Conservation (phyloP, 2,797 vertebrate species). For the Cygnus olor region DNA sequence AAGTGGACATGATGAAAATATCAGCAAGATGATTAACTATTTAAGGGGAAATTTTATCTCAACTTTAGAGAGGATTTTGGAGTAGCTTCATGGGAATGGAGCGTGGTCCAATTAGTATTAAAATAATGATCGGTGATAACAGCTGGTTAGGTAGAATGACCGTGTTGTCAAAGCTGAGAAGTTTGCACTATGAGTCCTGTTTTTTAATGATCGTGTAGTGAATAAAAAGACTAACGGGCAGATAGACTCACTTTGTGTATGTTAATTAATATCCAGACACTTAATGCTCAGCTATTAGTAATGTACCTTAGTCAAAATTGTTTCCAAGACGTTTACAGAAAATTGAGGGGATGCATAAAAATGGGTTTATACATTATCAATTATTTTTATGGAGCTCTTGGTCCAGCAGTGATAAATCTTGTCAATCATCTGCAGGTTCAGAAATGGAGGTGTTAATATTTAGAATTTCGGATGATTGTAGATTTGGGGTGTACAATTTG, state of each 20-base stretch:
- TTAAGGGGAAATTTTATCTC: conserved; percentile 23
- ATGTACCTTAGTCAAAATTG: neutral
- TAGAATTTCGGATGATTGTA: neutral
- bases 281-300: neutral
- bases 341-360: neutral
- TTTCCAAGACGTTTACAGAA: neutral
- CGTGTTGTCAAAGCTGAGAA: neutral
- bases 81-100: neutral
- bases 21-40: neutral
- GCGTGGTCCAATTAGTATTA: neutral
- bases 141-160: neutral
- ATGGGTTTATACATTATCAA: neutral
- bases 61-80: neutral
- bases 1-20: neutral
- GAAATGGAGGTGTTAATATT: neutral
- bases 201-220: neutral
- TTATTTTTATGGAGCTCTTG: neutral
- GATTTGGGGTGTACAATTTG: neutral
- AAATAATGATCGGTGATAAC: neutral
- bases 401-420: neutral
- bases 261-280: neutral
- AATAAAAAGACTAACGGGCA: neutral
- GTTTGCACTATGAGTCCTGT: neutral
- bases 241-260: neutral
- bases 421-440: fast-evolving